These are phyloP conservation scores for Paralvinella palmiformis DNA, from an alignment of 1,140 invertebrate species.

Conservation along the genomic window DNA sequence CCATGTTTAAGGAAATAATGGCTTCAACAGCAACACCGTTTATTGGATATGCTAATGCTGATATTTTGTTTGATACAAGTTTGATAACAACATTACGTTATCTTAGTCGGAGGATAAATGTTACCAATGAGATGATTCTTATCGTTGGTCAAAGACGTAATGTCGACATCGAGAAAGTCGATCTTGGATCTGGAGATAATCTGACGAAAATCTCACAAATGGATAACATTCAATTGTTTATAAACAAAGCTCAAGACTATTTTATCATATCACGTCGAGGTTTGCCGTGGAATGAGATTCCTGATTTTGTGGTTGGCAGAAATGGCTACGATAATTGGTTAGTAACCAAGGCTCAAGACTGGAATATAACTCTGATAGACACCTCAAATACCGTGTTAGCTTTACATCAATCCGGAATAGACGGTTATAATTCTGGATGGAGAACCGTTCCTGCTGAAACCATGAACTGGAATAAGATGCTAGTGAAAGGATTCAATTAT, in stretches of 20 bases:
- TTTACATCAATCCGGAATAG: constrained; percentile 31
- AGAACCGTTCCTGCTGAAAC: too few relatives aligned
- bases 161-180: neutral
- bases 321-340: constrained; percentile 18
- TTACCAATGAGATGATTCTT: neutral
- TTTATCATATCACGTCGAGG: constrained; percentile 1
- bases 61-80: neutral
- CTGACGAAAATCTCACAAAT: neutral
- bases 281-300: constrained; percentile 7
- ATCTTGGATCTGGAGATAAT: neutral
- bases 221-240: neutral
- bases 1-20: too few relatives aligned
- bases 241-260: constrained; percentile 11
- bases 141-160: neutral
- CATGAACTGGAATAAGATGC: too few relatives aligned
- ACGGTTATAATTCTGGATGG: constrained; percentile 24
- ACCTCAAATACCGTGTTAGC: constrained; percentile 27
- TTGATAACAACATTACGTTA: neutral
- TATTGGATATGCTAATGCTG: constrained; percentile 3
- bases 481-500: too few relatives aligned
- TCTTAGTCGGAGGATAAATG: neutral
- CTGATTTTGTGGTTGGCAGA: constrained; percentile 13
- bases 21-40: too few relatives aligned
- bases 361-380: constrained; percentile 26
- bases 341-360: constrained; percentile 20